These are phyloP conservation scores for Spilogale gracilis DNA, from an alignment of 2,113 vertebrate genomes.

Conservation along the genomic window DNA sequence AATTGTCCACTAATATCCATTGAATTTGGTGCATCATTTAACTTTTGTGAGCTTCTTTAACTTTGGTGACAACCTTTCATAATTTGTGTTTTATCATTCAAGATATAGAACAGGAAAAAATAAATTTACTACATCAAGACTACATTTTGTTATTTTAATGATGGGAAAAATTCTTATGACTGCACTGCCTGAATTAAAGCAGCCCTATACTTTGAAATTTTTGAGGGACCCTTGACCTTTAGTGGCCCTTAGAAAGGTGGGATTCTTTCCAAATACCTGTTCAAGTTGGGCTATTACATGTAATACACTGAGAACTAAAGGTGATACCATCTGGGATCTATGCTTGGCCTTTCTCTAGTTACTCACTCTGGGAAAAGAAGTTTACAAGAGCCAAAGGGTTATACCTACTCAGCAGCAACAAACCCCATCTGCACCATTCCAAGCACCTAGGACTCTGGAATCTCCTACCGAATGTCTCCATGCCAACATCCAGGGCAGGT, in stretches of 20 bases:
- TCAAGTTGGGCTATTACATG: not conserved
- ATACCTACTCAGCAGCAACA: fast-evolving
- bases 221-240: not conserved
- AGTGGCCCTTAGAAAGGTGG: not conserved
- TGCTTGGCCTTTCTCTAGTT: fast-evolving
- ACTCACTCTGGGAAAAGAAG: no score
- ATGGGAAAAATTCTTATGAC: not conserved
- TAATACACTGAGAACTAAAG: fast-evolving
- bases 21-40: not conserved
- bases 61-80: not conserved
- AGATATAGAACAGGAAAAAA: conserved; percentile 21
- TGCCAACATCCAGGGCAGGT: not conserved
- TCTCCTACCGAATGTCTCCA: not conserved
- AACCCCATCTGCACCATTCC: fast-evolving
- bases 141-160: not conserved
- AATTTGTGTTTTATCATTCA: not conserved
- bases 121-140: not conserved
- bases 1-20: not conserved
- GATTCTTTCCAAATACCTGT: not conserved
- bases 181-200: not conserved
- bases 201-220: not conserved
- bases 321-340: fast-evolving
- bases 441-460: fast-evolving
- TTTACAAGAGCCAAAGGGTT: not conserved
- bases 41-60: not conserved